Conservation (phyloP, 2,797 vertebrate genomes). For the Scolopax bukidnonensis region DNA sequence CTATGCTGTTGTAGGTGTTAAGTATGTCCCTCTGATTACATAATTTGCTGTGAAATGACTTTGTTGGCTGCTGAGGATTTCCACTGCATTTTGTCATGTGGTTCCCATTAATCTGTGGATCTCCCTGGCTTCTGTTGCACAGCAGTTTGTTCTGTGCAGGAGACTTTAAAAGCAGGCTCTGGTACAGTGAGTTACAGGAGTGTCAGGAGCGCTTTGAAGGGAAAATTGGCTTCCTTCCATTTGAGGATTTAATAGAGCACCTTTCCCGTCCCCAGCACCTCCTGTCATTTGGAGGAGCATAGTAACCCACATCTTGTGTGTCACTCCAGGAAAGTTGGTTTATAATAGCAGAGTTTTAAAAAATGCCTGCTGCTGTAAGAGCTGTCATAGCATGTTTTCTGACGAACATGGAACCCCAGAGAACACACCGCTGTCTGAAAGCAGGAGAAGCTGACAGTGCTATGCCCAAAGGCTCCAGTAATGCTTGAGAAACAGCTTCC, state of each 20-base stretch:
- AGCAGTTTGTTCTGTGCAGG: not conserved
- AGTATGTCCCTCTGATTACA: constrained; percentile 1
- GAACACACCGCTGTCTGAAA: not conserved
- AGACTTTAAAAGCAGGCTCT: not conserved
- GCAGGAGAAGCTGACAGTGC: not conserved
- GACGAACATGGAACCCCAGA: not conserved
- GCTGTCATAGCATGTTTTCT: not conserved
- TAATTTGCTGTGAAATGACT: constrained; percentile 23
- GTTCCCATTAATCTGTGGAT: constrained; percentile 21
- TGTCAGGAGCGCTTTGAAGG: constrained; percentile 4
- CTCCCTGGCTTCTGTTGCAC: not conserved
- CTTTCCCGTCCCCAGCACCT: not conserved
- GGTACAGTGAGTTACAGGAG: not conserved
- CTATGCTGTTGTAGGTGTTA: not conserved
- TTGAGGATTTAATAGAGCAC: constrained; percentile 25
- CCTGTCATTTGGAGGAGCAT: constrained; percentile 5
- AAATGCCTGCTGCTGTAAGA: not conserved
- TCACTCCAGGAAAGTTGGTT: not conserved
- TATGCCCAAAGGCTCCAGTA: not conserved
- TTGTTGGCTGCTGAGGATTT: not conserved
- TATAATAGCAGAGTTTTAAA: not conserved
- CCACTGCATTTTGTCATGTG: constrained; percentile 14
- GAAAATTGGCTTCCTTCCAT: constrained; percentile 44
- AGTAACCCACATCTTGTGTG: not conserved
- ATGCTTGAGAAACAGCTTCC: not conserved